Evolutionary conservation across 2,888 invertebrate species (phyloP), one percentile per base, ranked within the genome.

Genomic region (Drosophila yooni): DNA sequence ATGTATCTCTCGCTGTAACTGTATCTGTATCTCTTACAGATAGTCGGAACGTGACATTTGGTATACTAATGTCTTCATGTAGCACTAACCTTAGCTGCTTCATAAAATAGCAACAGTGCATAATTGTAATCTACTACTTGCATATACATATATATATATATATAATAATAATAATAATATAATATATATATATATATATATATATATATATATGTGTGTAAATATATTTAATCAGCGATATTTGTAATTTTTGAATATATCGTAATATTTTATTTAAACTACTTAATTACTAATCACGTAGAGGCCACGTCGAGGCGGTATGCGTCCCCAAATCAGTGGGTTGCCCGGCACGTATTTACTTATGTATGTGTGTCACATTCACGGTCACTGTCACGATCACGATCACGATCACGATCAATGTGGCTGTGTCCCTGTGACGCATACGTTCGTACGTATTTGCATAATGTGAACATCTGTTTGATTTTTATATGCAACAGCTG

Each of bases 221-320:
- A 25, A 25, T 46, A 60, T 75, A 76, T 51, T 59, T 57, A 29
- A 50, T 62, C 60, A 71, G 33, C 50, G 48, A 38, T 46, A 76
- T 54, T 66, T 72, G 67, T 74, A 40, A 31, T 40, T 58, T 64
- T 57, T 50, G 25, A 69, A 50, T 33, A 31, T 60, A 51, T 15
- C 33, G 33, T 52, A 56, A 48, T 36, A 31, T 58, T 27, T 57
- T 29, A 27, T 59, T 43, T 52, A 64, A 66, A 56, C 53, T 50
- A 76, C 33, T 36, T 48, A 40, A 29, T 29, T 57, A n/a, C 5
- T 65, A 46, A 57, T 61, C 38, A 61, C 81, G 68, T 78, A 70
- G 90, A 86, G 74, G 88, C 90, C 90, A 89, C 91, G 82, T 90
- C 89, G 92, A 91, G 90, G 91, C 92, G 80, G 91, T 92, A 90